Evolutionary conservation across 2,113 vertebrate species (phyloP).

Genomic region (Aphyosemion australe): DNA sequence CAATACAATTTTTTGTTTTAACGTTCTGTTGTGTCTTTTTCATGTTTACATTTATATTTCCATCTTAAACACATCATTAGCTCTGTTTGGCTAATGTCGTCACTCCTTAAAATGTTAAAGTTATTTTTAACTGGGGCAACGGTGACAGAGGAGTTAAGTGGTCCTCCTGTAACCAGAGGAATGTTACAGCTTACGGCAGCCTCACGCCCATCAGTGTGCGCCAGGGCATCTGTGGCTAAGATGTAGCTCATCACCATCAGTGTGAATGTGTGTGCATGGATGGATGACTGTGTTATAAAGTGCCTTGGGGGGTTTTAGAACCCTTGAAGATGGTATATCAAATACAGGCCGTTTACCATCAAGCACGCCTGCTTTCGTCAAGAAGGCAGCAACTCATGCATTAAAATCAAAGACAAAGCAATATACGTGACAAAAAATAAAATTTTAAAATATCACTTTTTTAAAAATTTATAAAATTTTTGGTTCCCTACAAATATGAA

Average conservation of each 20-base stretch:
- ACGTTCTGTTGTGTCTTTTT: background rate
- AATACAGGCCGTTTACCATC: too few species aligned
- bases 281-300: too few species aligned
- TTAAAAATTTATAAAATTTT: background rate
- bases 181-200: too few species aligned
- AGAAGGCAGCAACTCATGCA: background rate
- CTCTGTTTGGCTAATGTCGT: constrained; percentile 24
- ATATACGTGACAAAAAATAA: constrained; percentile 27
- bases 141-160: too few species aligned
- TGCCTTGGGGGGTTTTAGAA: too few species aligned
- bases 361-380: background rate
- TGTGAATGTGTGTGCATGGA: too few species aligned
- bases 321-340: too few species aligned
- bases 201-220: too few species aligned
- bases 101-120: constrained; percentile 33
- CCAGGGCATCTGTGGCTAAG: too few species aligned
- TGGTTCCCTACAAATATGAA: too few species aligned
- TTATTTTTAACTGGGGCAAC: constrained; percentile 1
- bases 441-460: constrained; percentile 32
- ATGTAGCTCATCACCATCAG: too few species aligned
- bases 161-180: too few species aligned
- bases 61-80: constrained; percentile 42
- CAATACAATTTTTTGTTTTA: background rate
- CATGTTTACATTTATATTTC: constrained; percentile 8
- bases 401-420: constrained; percentile 10